phyloP scores from a whole-genome alignment of 2,113 vertebrate species.

The Mesitornis unicolor region DNA sequence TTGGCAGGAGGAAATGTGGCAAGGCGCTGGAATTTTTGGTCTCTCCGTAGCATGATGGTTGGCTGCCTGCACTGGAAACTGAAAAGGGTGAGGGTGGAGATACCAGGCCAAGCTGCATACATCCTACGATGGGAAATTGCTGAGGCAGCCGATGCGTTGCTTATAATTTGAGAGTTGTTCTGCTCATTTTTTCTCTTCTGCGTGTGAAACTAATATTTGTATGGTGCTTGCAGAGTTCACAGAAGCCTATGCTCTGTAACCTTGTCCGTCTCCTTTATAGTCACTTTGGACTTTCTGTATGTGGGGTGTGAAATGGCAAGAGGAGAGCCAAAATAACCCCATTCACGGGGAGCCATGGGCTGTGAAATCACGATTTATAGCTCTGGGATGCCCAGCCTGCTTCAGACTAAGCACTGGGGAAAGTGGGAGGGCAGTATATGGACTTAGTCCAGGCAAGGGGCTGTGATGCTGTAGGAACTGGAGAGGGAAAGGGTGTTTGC shows the following conservation, averaged over 20 bases:
- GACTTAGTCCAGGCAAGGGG: not conserved
- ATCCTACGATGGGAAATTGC: not conserved
- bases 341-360: not conserved
- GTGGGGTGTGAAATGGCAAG: not conserved
- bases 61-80: not conserved
- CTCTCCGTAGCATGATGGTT: rapidly evolving
- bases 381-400: not conserved
- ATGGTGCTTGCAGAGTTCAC: not conserved
- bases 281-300: not conserved
- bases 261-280: not conserved
- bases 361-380: not conserved
- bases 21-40: not conserved
- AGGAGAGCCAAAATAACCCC: not conserved
- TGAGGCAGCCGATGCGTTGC: not conserved
- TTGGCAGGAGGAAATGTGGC: rapidly evolving
- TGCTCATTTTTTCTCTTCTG: not conserved
- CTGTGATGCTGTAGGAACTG: not conserved
- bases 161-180: not conserved
- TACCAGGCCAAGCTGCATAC: rapidly evolving
- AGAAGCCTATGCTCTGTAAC: not conserved
- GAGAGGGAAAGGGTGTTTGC: not conserved
- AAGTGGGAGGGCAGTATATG: not conserved
- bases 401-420: not conserved
- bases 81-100: not conserved
- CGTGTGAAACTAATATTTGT: not conserved